Conservation (phyloP, 2,888 invertebrate genomes). For the Tribolium freemani region DNA sequence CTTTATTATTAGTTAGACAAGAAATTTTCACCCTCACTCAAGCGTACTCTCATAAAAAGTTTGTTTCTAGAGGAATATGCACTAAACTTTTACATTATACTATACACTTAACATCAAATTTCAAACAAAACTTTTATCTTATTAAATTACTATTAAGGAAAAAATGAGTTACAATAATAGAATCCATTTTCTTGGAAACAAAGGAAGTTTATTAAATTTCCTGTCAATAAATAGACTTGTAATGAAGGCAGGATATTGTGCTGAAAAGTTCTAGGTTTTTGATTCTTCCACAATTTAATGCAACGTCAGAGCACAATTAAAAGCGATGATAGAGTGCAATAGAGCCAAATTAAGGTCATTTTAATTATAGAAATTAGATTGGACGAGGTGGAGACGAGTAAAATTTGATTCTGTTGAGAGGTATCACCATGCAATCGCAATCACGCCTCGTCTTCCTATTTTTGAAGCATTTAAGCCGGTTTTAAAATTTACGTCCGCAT, state of each 20-base stretch:
- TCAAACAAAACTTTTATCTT: not conserved
- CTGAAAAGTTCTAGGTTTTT: not conserved
- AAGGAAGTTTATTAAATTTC: not conserved
- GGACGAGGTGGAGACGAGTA: not conserved
- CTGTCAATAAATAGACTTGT: not conserved
- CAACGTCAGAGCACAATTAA: slow-evolving; percentile 1
- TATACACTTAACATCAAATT: not conserved
- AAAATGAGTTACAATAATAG: not conserved
- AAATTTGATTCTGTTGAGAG: not conserved
- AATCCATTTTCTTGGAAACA: not conserved
- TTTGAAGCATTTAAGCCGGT: not conserved
- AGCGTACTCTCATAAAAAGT: slow-evolving; percentile 6
- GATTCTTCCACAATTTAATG: not conserved
- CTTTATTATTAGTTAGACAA: slow-evolving; percentile 15
- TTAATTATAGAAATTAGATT: slow-evolving; percentile 9
- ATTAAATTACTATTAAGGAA: not conserved
- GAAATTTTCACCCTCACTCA: slow-evolving; percentile 10
- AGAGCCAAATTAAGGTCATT: slow-evolving; percentile 16
- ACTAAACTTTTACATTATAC: slow-evolving; percentile 12
- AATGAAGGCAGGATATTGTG: not conserved
- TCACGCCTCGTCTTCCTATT: not conserved
- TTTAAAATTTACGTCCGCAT: slow-evolving; percentile 7
- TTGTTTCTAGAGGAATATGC: not conserved
- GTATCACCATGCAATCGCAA: not conserved
- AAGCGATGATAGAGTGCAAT: not conserved